A percentile compares a stretch with the other conserved stretches of the same genome.
These are phyloP conservation scores for Lutraria lutraria DNA, from an alignment of 2,888 invertebrate genomes.

Conservation along the genomic window DNA sequence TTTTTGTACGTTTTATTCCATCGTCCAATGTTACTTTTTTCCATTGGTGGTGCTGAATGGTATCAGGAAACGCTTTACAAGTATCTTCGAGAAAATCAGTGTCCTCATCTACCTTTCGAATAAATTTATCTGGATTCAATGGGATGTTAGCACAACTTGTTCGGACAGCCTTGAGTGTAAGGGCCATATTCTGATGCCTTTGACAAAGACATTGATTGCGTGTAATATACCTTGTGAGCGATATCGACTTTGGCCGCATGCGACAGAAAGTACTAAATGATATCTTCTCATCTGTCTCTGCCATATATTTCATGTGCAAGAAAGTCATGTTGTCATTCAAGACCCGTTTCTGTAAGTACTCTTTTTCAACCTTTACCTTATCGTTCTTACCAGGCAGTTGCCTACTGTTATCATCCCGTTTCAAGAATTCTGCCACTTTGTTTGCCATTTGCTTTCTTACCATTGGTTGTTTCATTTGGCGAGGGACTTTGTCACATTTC, in stretches of 20 bases:
- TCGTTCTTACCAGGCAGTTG: too few relatives aligned
- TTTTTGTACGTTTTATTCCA: background rate
- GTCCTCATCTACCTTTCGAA: background rate
- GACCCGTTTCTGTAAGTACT: background rate
- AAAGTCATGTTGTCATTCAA: background rate
- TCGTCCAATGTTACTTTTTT: background rate
- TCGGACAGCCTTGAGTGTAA: slow-evolving; percentile 34
- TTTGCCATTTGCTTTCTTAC: too few relatives aligned
- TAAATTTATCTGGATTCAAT: slow-evolving; percentile 31
- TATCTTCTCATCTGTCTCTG: background rate
- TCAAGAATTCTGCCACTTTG: too few relatives aligned
- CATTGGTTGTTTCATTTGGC: too few relatives aligned
- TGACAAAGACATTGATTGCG: slow-evolving; percentile 56
- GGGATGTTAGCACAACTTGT: slow-evolving; percentile 26
- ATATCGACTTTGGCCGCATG: slow-evolving; percentile 43
- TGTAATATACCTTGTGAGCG: slow-evolving; percentile 34
- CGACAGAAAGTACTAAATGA: slow-evolving; percentile 37
- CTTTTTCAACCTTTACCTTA: too few relatives aligned
- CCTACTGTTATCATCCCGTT: too few relatives aligned
- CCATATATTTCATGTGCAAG: background rate
- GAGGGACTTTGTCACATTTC: too few relatives aligned
- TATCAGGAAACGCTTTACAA: background rate
- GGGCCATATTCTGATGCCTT: slow-evolving; percentile 58
- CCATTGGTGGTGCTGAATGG: background rate
- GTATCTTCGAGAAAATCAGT: background rate